Evolutionary conservation across 2,888 invertebrate species (phyloP).

Genomic region (Campoplex nolae): DNA sequence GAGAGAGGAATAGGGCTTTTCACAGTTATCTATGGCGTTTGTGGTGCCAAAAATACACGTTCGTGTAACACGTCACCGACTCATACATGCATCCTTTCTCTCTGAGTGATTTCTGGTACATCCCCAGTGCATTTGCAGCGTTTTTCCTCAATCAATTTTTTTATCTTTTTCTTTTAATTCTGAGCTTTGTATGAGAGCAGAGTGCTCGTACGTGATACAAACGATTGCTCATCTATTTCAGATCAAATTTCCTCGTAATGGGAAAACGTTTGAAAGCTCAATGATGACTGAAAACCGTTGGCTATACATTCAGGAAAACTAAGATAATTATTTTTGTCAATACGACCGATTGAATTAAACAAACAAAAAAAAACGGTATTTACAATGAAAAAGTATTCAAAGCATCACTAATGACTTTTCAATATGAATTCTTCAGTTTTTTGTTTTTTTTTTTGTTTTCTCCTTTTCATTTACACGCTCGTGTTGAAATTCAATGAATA

Average conservation of each 20-base stretch:
- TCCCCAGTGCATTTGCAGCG: background rate
- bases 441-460: background rate
- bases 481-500: constrained; percentile 13
- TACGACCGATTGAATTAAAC: too few species aligned
- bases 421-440: background rate
- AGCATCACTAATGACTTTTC: background rate
- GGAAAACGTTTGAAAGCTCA: background rate
- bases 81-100: background rate
- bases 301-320: background rate
- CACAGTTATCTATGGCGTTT: constrained; percentile 37
- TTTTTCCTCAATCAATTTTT: background rate
- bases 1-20: constrained; percentile 15
- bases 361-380: background rate
- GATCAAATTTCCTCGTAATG: background rate
- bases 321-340: background rate
- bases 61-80: constrained; percentile 31
- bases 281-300: background rate
- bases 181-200: background rate
- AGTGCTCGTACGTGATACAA: background rate
- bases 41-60: constrained; percentile 37
- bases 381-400: background rate
- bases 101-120: constrained; percentile 23
- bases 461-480: background rate
- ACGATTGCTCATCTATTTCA: background rate
- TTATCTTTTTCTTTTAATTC: background rate